Evolutionary conservation across 2,113 vertebrate species (phyloP).

Genomic region (Pomatorhinus ruficollis): DNA sequence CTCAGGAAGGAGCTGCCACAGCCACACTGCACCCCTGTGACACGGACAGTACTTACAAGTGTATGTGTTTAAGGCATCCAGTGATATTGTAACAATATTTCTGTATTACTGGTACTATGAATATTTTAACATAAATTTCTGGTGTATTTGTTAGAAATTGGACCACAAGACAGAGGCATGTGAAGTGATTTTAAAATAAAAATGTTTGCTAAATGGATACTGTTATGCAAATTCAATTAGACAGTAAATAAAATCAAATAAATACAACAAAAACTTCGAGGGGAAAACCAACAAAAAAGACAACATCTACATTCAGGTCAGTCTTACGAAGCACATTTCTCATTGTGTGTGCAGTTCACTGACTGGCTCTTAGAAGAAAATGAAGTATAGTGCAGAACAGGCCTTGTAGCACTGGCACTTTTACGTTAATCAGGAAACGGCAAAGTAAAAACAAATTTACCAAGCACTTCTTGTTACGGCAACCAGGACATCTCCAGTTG

Average conservation of each 20-base stretch:
- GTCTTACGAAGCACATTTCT: not conserved
- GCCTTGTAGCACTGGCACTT: not conserved
- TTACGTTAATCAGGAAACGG: not conserved
- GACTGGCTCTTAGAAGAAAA: not conserved
- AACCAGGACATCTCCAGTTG: not conserved
- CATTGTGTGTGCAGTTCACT: not conserved
- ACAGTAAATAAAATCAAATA: not conserved
- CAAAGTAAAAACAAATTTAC: constrained; percentile 7
- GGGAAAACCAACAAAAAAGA: not conserved
- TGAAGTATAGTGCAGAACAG: not conserved
- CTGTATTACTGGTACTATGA: not conserved
- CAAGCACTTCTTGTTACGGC: not conserved
- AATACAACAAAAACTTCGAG: not conserved
- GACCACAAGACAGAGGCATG: not conserved
- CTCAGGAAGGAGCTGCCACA: not conserved
- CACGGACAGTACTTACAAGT: not conserved
- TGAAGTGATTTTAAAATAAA: not conserved
- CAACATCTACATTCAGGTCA: not conserved
- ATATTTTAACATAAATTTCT: not conserved
- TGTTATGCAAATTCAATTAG: not conserved
- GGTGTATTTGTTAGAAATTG: not conserved
- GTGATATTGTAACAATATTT: not conserved
- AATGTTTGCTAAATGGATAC: not conserved
- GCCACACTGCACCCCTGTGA: not conserved
- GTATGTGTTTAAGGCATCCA: not conserved